Base-by-base conservation (phyloP, 2,888 invertebrate species). In the Lasioglossum marginatum region DNA sequence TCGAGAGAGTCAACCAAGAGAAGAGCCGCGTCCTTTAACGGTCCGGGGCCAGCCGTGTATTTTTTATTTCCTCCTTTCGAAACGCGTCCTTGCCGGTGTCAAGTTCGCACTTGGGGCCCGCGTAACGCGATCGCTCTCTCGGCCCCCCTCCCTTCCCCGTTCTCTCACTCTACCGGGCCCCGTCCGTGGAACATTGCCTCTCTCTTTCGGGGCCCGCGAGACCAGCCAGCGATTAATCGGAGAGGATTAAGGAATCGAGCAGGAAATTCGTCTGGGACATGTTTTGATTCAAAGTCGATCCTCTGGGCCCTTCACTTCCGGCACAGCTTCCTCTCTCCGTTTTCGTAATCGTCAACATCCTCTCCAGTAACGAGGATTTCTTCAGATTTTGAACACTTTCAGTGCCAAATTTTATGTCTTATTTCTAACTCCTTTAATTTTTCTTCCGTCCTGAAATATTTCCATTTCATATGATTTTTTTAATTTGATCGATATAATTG, bases 21-120 rank as follows among this genome's bases (percentile, higher is more conserved):
- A 16, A 63, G 63, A 63, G 68, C n/a, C 68, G 88, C 92, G 94
- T 94, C 93, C 93, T 94, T 94, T 94, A 94, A 94, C 93, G 92
- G 91, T 79, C 90, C 88, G 87, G 89, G 89, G 90, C 90, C 88
- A 91, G 88, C 68, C 37, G 68, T 23, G 68, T 89, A 92, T 92
- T 94, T 90, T 91, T 93, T 93, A 93, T 94, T 95, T 95, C 94
- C 94, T 94, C 94, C 94, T 95, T 95, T 95, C 95, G 93, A 95
- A 95, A 95, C 89, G 92, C 92, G 95, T 94, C 95, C 95, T 95
- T 95, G 95, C 88, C 91, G 93, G 93, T 94, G 95, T 95, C 95
- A 95, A 95, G 95, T 95, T 95, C 94, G 94, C 91, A 89, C 91
- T 86, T 85, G 79, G 63, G 87, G 90, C 91, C 90, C 89, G 92